Base-by-base conservation (phyloP, 2,113 vertebrate species). In the Arvicanthis niloticus region DNA sequence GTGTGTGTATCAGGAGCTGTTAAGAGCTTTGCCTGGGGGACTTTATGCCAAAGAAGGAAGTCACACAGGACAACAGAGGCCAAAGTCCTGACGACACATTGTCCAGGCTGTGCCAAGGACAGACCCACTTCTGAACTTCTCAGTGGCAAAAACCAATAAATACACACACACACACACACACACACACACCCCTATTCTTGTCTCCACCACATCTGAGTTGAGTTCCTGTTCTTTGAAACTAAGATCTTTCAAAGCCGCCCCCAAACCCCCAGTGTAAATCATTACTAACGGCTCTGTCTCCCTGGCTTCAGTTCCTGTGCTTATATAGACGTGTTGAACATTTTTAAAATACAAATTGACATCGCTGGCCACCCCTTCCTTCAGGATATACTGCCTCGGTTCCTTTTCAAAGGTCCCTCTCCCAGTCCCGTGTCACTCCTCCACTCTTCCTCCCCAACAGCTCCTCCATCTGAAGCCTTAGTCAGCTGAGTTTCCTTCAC, bases 281-380 rank as follows among this genome's bases (percentile, higher is more conserved):
- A 90, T 81, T 91, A 86, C 70, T 94, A 96, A 95, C 42, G 76
- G 89, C 88, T 95, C 51, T 80, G 72, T 95, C 88, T 95, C 75
- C 91, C 67, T 70, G 80, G 65, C 85, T 88, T 93, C 91, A 90
- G 15, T 65, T 67, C 56, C 80, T 56, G 2, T 91, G 91, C 88
- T 97, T 95, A 92, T 58, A 70, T 87, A 97, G 91, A 93, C 85
- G 92, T 67, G n/a, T 88, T 92, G 91, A 92, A 90, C 88, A 84
- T 92, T 96, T 91, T 93, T 84, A 65, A 65, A 98, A 96, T 93
- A 93, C 95, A 97, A 97, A 88, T 65, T 9, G 70, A 91, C 80
- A 92, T 76, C 80, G 12, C 75, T 76, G 88, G 85, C 90, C 91
- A 88, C 76, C 95, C 88, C 82, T 96, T 93, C 56, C 82, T 96